Evolutionary conservation across 2,113 vertebrate species (phyloP).

Genomic region (Machaerirhynchus nigripectus): DNA sequence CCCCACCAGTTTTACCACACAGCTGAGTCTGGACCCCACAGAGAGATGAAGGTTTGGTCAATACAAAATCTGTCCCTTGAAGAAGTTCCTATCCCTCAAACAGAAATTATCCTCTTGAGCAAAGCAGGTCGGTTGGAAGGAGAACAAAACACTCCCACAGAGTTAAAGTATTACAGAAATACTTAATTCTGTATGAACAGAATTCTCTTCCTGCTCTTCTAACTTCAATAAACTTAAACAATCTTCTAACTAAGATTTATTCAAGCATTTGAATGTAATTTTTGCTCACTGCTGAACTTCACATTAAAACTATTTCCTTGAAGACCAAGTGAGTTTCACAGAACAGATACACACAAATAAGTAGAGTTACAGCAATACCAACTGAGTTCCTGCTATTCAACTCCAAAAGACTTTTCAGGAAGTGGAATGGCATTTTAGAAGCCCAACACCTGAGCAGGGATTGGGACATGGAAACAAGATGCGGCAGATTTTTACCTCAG

Average conservation of each 20-base stretch:
- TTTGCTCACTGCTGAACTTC: background rate
- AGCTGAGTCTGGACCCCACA: background rate
- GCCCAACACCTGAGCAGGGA: background rate
- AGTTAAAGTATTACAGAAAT: too few species aligned
- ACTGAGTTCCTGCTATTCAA: background rate
- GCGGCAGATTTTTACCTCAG: background rate
- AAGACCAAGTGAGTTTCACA: background rate
- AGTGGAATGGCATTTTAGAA: background rate
- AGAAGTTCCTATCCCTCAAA: background rate
- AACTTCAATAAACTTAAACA: background rate
- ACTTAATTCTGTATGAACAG: background rate
- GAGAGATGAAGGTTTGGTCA: background rate
- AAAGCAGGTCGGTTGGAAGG: background rate
- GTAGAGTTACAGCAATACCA: background rate
- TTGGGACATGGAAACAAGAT: fast-evolving
- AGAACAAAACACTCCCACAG: background rate
- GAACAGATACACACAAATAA: background rate
- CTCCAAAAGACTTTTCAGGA: background rate
- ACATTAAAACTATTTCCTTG: background rate
- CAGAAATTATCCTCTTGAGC: background rate
- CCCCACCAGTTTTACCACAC: background rate
- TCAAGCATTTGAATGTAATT: background rate
- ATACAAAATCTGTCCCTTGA: background rate
- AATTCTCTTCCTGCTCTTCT: background rate
- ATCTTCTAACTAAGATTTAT: background rate